Evolutionary conservation across 1,140 invertebrate species (phyloP).

Genomic region (Doryteuthis pealeii): DNA sequence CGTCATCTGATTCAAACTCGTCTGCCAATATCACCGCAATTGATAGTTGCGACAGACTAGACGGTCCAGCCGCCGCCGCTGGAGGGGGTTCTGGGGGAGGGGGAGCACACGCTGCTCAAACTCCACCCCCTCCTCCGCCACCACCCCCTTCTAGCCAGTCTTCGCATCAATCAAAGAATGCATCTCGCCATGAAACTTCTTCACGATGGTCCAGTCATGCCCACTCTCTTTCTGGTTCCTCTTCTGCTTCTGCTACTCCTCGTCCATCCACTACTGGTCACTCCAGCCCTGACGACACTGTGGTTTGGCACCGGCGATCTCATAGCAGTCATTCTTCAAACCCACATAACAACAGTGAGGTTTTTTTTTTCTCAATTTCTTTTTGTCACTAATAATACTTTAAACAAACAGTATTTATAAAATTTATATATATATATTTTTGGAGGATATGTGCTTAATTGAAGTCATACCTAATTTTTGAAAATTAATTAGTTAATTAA

Average conservation of each 20-base stretch:
- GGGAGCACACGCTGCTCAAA: background rate
- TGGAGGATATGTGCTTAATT: no score
- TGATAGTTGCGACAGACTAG: constrained; percentile 23
- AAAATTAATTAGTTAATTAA: no score
- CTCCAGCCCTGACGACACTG: background rate
- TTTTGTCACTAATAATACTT: background rate
- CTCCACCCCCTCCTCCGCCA: background rate
- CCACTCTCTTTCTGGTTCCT: background rate
- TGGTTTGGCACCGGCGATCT: constrained; percentile 29
- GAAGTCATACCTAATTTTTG: no score
- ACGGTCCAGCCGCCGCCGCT: constrained; percentile 8
- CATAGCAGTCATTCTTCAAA: constrained; percentile 3
- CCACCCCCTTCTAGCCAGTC: constrained; percentile 16
- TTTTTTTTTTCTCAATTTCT: background rate
- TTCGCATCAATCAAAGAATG: constrained; percentile 6
- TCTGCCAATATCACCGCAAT: constrained; percentile 5
- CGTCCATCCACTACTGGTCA: background rate
- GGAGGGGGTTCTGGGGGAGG: constrained; percentile 19
- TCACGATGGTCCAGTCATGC: constrained; percentile 12
- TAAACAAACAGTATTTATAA: no score
- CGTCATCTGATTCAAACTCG: constrained; percentile 18
- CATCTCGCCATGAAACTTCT: constrained; percentile 4
- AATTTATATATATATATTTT: no score
- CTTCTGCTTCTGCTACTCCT: constrained; percentile 1
- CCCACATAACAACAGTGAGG: background rate